Conservation (phyloP, 2,888 invertebrate genomes). For the Shargacucullia verbasci region DNA sequence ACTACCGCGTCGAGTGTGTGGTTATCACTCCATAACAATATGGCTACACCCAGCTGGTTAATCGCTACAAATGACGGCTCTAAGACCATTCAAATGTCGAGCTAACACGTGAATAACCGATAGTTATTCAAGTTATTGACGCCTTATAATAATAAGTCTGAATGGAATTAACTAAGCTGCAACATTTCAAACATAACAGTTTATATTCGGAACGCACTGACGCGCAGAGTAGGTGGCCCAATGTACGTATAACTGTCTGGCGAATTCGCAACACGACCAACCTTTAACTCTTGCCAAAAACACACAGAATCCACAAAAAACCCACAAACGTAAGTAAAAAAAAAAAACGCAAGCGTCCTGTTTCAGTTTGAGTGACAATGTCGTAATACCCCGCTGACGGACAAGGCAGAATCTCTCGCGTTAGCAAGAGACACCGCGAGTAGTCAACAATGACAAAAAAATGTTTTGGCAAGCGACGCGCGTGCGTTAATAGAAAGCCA, state of each 20-base stretch:
- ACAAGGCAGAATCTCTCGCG: conserved; percentile 71
- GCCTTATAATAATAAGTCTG: conserved; percentile 47
- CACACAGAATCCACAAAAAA: conserved; percentile 61
- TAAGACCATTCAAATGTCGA: conserved; percentile 27
- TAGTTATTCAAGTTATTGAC: conserved; percentile 50
- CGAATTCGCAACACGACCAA: conserved; percentile 62
- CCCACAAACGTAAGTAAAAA: conserved; percentile 42
- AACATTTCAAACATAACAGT: conserved; percentile 66
- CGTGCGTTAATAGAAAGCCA: conserved; percentile 65
- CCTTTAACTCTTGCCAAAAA: conserved; percentile 67
- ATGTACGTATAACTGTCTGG: conserved; percentile 65
- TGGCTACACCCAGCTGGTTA: conserved; percentile 32
- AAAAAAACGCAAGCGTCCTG: conserved; percentile 69
- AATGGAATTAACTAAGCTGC: conserved; percentile 44
- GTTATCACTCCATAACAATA: conserved; percentile 53
- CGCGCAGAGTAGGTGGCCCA: conserved; percentile 69
- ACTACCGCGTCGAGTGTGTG: conserved; percentile 37
- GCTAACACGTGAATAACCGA: conserved; percentile 31
- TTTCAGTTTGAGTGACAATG: conserved; percentile 70
- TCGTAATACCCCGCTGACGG: conserved; percentile 64
- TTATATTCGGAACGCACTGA: conserved; percentile 79
- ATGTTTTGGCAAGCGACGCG: conserved; percentile 76
- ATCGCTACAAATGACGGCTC: conserved; percentile 25
- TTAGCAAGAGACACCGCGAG: conserved; percentile 67
- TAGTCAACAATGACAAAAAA: conserved; percentile 79